Percentiles rank a stretch among this genome's conserved stretches.
phyloP scores from a whole-genome alignment of 2,113 vertebrate species.

The Antechinus stuartii region DNA sequence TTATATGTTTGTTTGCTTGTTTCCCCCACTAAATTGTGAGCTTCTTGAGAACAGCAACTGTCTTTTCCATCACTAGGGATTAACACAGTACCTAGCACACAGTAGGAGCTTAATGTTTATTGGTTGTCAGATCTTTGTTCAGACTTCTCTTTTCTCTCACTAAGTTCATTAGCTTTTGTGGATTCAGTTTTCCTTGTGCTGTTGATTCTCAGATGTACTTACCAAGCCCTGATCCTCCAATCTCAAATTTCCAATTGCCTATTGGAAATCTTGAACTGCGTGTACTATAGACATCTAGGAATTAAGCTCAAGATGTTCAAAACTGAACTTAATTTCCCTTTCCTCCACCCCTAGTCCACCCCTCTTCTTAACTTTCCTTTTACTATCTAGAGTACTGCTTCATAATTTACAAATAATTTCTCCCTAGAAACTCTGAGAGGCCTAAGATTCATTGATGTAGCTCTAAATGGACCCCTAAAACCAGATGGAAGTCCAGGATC shows the following conservation, averaged over 20 bases:
- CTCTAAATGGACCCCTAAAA: background rate
- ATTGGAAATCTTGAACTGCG: background rate
- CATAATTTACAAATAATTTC: background rate
- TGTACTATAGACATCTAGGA: background rate
- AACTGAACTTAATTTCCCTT: background rate
- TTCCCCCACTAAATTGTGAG: background rate
- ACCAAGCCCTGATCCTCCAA: background rate
- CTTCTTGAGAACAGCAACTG: background rate
- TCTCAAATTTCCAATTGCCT: background rate
- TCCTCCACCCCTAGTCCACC: background rate
- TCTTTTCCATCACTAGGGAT: background rate
- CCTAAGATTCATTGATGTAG: background rate
- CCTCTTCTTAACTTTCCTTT: background rate
- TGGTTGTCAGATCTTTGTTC: background rate
- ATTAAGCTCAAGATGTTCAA: background rate
- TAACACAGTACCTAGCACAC: background rate
- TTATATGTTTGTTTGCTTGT: background rate
- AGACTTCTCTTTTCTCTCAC: background rate
- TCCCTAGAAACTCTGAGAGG: background rate
- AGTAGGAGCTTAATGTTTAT: background rate
- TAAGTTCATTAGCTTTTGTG: background rate
- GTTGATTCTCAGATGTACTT: background rate
- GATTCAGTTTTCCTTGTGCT: background rate
- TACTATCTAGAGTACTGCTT: background rate
- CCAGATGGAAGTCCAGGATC: background rate